Percentiles rank a stretch among this genome's conserved stretches.
These are phyloP conservation scores for Amblyjoppa fuscipennis DNA, from an alignment of 2,888 invertebrate species.

Conservation along the genomic window DNA sequence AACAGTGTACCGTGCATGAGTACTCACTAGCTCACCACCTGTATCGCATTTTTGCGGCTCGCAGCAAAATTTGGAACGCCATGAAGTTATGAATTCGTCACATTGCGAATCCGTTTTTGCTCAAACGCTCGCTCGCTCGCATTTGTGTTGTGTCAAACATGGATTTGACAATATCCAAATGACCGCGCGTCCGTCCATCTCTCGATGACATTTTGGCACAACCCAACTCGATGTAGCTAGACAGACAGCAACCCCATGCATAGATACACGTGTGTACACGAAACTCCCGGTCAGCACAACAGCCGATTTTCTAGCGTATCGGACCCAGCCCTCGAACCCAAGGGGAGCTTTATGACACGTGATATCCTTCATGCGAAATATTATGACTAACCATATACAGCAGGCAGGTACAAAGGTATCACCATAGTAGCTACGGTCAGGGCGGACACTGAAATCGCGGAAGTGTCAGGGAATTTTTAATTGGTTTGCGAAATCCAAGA, in stretches of 20 bases:
- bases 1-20: background rate
- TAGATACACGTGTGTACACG: slow-evolving; percentile 31
- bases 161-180: slow-evolving; percentile 31
- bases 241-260: slow-evolving; percentile 20
- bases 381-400: slow-evolving; percentile 69
- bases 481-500: background rate
- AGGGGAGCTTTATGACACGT: slow-evolving; percentile 79
- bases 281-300: slow-evolving; percentile 19
- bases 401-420: slow-evolving; percentile 55
- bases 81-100: slow-evolving; percentile 77
- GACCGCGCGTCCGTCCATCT: slow-evolving; percentile 17
- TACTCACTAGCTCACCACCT: slow-evolving; percentile 26
- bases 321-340: slow-evolving; percentile 51
- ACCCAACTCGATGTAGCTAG: slow-evolving; percentile 12
- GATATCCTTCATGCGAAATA: slow-evolving; percentile 82
- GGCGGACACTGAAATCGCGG: background rate
- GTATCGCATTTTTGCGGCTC: slow-evolving; percentile 73
- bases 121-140: slow-evolving; percentile 10
- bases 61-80: slow-evolving; percentile 76
- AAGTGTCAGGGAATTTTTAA: background rate
- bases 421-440: background rate
- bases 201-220: slow-evolving; percentile 22
- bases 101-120: background rate
- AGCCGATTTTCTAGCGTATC: slow-evolving; percentile 54
- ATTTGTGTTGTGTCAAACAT: slow-evolving; percentile 8